Base-by-base conservation (phyloP, 2,888 invertebrate genomes). In the Chalcosyrphus nemorum region DNA sequence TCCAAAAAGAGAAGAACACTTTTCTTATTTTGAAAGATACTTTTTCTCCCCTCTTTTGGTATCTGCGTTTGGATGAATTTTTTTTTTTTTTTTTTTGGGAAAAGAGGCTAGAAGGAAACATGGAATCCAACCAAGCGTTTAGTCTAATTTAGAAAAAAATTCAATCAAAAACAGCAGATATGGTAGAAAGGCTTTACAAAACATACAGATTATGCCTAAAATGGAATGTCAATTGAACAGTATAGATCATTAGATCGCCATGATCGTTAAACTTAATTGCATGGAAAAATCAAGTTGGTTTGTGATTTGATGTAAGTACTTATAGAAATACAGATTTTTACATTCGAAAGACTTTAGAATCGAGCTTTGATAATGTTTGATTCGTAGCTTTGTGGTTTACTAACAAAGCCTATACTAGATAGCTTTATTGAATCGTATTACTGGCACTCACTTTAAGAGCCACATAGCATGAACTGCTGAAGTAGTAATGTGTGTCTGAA, bases 101-200 rank as follows among this genome's bases (percentile, higher is more conserved):
- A 43, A 21, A 21, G 54, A 32, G 43, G 11, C 32, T 9, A 32
- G 7, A 32, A 5, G 19, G 5, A 35, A n/a, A 35, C 63, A 43
- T 35, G 29, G 41, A 77, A 52, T n/a, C 13, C 71, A 76, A 43
- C 78, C 54, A 47, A 74, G 78, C 82, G 72, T 74, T 78, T 56
- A 72, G 68, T 68, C 56, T 50, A 59, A 27, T 29, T 59, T 59
- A 59, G 19, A 72, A 45, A 47, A n/a, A 47, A 63, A 47, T 19
- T 41, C 7, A 72, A 43, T 41, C 47, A 50, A 47, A 4, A 27
- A 24, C n/a, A 9, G 32, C 6, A 54, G 24, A 57, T 65, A 35
- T n/a, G n/a, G n/a, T n/a, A n/a, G n/a, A n/a, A n/a, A 17, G 24
- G 32, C 17, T 50, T 29, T 29, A n/a, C n/a, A 5, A 9, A 43